A percentile compares a stretch with the other conserved stretches of the same genome.
These are phyloP conservation scores for Pipistrellus pygmaeus DNA, from an alignment of 2,797 vertebrate species.

Conservation along the genomic window DNA sequence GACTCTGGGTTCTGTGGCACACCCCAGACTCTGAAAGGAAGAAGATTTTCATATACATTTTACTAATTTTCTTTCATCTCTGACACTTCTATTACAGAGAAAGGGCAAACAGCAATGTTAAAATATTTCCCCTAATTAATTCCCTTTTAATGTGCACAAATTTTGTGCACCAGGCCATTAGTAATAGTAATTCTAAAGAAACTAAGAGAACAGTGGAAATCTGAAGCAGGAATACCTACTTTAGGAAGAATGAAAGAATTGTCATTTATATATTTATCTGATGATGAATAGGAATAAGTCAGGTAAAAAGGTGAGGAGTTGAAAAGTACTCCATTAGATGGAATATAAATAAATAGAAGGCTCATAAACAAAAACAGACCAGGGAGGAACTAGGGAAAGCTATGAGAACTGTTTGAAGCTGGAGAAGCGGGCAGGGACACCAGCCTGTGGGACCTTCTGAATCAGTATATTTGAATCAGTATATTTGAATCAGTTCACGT, in stretches of 20 bases:
- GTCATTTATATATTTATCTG: not conserved
- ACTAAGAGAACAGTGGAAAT: not conserved
- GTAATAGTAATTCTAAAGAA: not conserved
- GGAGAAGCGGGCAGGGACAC: not conserved
- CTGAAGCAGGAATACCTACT: not conserved
- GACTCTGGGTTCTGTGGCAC: too few relatives aligned
- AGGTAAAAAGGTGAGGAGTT: not conserved
- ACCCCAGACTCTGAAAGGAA: too few relatives aligned
- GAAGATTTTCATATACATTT: too few relatives aligned
- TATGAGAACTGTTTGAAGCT: not conserved
- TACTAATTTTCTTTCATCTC: too few relatives aligned
- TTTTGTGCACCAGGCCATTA: too few relatives aligned
- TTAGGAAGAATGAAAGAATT: conserved; percentile 12
- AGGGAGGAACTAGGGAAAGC: not conserved
- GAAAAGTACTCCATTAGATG: not conserved
- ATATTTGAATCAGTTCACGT: not conserved
- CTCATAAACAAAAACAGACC: conserved; percentile 18
- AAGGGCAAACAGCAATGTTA: too few relatives aligned
- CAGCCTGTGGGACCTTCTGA: not conserved
- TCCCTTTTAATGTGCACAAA: too few relatives aligned
- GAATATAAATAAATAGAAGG: not conserved
- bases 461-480: not conserved
- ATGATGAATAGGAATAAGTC: not conserved
- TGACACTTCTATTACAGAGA: too few relatives aligned
- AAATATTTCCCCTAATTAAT: too few relatives aligned